phyloP scores from a whole-genome alignment of 2,797 vertebrate genomes.

The Bradypus variegatus region DNA sequence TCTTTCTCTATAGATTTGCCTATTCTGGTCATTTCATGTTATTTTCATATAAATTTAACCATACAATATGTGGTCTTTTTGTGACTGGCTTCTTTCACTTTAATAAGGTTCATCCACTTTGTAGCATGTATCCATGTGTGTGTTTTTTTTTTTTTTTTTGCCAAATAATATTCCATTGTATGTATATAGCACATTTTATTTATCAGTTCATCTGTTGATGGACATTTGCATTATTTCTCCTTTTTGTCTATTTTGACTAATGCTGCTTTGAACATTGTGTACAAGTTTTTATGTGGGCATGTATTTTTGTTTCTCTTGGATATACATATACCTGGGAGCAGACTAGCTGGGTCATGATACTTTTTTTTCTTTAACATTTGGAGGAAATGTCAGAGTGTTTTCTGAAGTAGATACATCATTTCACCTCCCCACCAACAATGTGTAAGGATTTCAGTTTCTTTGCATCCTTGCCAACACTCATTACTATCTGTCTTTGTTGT shows the following conservation, averaged over 20 bases:
- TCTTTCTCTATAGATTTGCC: too few relatives aligned
- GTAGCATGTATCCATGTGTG: too few relatives aligned
- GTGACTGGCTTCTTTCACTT: background rate
- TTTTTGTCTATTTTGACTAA: background rate
- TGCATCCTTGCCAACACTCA: background rate
- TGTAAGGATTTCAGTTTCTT: background rate
- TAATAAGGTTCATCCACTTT: background rate
- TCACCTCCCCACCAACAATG: background rate
- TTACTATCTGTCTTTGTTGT: background rate
- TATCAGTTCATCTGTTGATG: too few relatives aligned
- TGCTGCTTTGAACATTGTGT: background rate
- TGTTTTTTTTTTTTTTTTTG: too few relatives aligned
- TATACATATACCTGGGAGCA: background rate
- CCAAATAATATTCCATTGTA: too few relatives aligned
- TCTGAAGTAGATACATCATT: background rate
- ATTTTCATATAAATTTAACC: too few relatives aligned
- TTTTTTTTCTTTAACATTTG: background rate
- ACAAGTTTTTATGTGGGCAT: background rate
- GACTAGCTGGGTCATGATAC: background rate
- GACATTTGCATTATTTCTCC: background rate
- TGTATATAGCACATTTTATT: too few relatives aligned
- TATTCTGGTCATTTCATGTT: too few relatives aligned
- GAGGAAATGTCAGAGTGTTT: background rate
- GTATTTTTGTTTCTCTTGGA: background rate
- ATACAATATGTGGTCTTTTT: background rate